Evolutionary conservation across 2,797 vertebrate genomes (phyloP), one percentile per base, ranked within the genome.

Genomic region (Valencia hispanica): DNA sequence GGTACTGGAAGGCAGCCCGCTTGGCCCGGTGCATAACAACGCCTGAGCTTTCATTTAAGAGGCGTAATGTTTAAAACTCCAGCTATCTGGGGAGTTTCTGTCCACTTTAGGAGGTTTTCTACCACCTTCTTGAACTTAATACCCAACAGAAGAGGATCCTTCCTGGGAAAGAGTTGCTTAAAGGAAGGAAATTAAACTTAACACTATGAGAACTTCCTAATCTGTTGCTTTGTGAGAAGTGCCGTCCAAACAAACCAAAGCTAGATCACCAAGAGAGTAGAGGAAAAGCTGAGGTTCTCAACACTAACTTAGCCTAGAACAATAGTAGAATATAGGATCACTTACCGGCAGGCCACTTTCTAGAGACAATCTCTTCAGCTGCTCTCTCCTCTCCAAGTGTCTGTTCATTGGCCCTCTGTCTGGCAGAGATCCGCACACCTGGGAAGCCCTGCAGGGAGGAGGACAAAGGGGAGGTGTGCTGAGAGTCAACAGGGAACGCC

Each of bases 311-410:
- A 27, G 2, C 68, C 70, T 55, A 30, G 47, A 15, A 70, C 30
- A 32, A 2, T 8, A 34, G 34, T 0, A 11, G 30, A 50, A 48
- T 48, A 48, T 2, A 7, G 63, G 70, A 78, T 69, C 84, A 94
- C 97, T 97, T 93, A 97, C 97, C 96, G 93, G 92, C 53, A 96
- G 92, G 88, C 94, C 91, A 91, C 95, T 95, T 87, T 96, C 94
- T 83, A 96, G 93, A 87, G 95, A 96, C 82, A 96, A 86, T 65
- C 96, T 95, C 92, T 97, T 96, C 68, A 96, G 92, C 85, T 91
- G 94, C 81, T 95, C 94, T 55, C 91, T 95, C 90, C 94, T 95
- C 84, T 95, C 93, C 80, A 94, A 93, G 83, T 95, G 94, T 86
- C 93, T 92, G 91, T 87, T 96, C 89, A 93, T 92, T 88, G 94